Evolutionary conservation across 2,888 invertebrate species (phyloP).

Genomic region (Tortrix viridana): DNA sequence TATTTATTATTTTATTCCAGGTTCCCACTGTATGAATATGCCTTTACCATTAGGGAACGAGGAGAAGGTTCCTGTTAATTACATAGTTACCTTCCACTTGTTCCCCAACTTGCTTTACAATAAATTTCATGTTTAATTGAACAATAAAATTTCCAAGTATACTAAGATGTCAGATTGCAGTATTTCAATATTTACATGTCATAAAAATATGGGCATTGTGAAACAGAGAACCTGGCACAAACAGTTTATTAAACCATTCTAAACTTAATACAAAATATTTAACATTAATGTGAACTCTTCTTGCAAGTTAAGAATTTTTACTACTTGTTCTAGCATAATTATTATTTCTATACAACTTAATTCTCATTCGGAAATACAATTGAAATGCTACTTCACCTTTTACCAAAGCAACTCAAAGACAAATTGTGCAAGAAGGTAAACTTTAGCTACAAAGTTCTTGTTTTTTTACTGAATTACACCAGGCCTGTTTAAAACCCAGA

Average conservation of each 20-base stretch:
- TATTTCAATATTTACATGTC: slow-evolving; percentile 32
- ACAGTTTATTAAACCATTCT: slow-evolving; percentile 25
- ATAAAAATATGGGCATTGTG: slow-evolving; percentile 8
- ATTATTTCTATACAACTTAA: slow-evolving; percentile 47
- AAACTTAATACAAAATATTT: slow-evolving; percentile 45
- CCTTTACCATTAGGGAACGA: no score
- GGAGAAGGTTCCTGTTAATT: no score
- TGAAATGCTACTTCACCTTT: slow-evolving; percentile 28
- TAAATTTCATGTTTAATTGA: background rate
- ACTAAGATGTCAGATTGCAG: slow-evolving; percentile 7
- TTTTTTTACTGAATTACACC: no score
- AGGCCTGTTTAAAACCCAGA: no score
- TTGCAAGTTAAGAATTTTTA: slow-evolving; percentile 51
- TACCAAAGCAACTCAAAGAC: slow-evolving; percentile 17
- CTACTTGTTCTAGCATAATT: slow-evolving; percentile 61
- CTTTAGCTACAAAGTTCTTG: no score
- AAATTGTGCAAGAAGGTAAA: no score
- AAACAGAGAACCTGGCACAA: slow-evolving; percentile 25
- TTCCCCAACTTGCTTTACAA: no score
- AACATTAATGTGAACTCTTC: slow-evolving; percentile 49
- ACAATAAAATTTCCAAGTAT: background rate
- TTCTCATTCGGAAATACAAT: slow-evolving; percentile 54
- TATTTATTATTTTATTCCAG: slow-evolving; percentile 26
- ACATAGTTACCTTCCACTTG: no score
- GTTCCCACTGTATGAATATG: slow-evolving; percentile 11